Evolutionary conservation across 2,113 vertebrate genomes (phyloP).

Genomic region (Alouatta palliata): DNA sequence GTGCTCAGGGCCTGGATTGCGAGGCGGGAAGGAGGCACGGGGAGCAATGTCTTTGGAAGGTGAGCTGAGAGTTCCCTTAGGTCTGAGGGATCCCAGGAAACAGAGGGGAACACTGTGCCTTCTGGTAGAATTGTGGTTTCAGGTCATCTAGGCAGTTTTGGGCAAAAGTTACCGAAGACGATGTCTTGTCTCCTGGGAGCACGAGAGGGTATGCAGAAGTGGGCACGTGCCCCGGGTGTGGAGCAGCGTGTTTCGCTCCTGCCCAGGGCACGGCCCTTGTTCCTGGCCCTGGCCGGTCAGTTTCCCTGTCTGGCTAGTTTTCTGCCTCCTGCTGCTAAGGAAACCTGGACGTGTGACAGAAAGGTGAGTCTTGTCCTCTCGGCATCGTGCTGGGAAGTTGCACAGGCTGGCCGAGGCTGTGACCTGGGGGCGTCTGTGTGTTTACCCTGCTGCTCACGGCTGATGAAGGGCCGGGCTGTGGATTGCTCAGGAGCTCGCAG

Average conservation of each 20-base stretch:
- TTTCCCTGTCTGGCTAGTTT: neutral
- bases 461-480: neutral
- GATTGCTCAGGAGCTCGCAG: neutral
- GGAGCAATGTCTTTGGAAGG: neutral
- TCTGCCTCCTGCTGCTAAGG: neutral
- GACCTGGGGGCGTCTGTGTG: rapidly evolving
- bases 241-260: neutral
- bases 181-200: neutral
- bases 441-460: rapidly evolving
- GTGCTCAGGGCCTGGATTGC: neutral
- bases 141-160: neutral
- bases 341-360: no score
- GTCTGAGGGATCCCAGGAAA: neutral
- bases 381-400: rapidly evolving
- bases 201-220: neutral
- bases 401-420: neutral
- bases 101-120: neutral
- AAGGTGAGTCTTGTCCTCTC: no score
- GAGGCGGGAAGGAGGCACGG: neutral
- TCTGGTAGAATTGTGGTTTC: neutral
- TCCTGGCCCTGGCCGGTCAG: no score
- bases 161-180: neutral
- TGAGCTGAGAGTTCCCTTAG: neutral
- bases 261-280: neutral
- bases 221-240: neutral